Base-by-base conservation (phyloP, 2,797 vertebrate species). In the Chelon auratus region DNA sequence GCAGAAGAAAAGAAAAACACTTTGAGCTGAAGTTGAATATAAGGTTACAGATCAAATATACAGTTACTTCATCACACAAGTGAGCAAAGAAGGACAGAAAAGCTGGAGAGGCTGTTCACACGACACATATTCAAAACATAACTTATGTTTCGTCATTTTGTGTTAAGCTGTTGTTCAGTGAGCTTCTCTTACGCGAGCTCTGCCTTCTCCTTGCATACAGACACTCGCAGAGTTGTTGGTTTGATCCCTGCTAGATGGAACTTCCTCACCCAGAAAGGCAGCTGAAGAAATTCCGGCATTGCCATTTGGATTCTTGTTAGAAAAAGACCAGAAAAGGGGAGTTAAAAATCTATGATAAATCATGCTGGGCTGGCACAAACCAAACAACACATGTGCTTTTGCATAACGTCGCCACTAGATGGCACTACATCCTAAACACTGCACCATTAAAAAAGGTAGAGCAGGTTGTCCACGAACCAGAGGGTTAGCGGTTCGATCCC, bases 191-290 rank as follows among this genome's bases (percentile, higher is more conserved):
- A 99, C 97, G 93, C 82, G 8, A 96, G 93, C 76, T 92, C 84
- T 9, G 95, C 93, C 22, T 64, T 93, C 68, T 95, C 77, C 68
- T 92, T 87, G 17, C 14, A 78, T 1, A 96, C 62, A 82, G 94
- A 83, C 5, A 99, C 82, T 20, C 39, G 83, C 22, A 98, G 77
- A 0, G 95, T 97, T 75, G 95, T 82, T 4, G 97, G 97, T 58
- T 90, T 91, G 65, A 94, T 92, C 70, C 95, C 84, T 14, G 94
- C 92, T 36, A 99, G 86, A 39, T 93, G 90, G 75, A 97, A 98
- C 68, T 87, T 95, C 73, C 86, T 95, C 9, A 95, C 95, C 89
- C 94, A 94, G 11, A 95, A 96, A 0, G 97, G 96, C 53, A 99
- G 91, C 75, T 91, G 86, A 71, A 96, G 91, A 84, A 97, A 98